These are phyloP conservation scores for Brachionus asplanchnoidis DNA, from an alignment of 1,140 invertebrate genomes.

Conservation along the genomic window DNA sequence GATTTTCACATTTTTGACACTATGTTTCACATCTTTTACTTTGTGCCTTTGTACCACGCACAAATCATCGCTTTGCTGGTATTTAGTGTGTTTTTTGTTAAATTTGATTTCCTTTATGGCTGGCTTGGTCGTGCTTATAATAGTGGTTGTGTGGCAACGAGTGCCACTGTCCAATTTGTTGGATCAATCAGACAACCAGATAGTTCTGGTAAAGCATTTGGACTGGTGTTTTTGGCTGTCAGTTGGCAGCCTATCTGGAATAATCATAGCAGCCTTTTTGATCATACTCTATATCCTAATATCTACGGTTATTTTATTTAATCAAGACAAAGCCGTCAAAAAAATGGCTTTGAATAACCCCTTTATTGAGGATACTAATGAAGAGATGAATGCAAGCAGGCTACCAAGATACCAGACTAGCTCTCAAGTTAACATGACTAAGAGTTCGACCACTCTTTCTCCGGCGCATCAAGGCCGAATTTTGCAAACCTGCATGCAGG, in stretches of 20 bases:
- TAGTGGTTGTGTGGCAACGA: conserved; percentile 24
- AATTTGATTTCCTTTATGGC: neutral
- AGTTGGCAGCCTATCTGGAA: neutral
- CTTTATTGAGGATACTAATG: neutral
- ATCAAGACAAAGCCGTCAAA: neutral
- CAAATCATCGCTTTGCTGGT: conserved; percentile 16
- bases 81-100: conserved; percentile 36
- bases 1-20: conserved; percentile 30
- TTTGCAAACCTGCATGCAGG: neutral
- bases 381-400: neutral
- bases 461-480: neutral
- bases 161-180: neutral
- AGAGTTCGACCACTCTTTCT: neutral
- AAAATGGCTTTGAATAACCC: neutral
- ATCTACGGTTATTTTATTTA: neutral
- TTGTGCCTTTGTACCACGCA: conserved; percentile 35
- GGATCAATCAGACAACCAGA: neutral
- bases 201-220: neutral
- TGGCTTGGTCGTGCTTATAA: neutral
- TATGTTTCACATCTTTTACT: conserved; percentile 39
- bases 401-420: neutral
- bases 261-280: neutral
- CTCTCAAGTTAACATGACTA: neutral
- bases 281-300: conserved; percentile 12
- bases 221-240: conserved; percentile 37